A percentile compares a stretch with the other conserved stretches of the same genome.
Conservation (phyloP, 2,888 invertebrate species). For the Colostygia pectinataria region DNA sequence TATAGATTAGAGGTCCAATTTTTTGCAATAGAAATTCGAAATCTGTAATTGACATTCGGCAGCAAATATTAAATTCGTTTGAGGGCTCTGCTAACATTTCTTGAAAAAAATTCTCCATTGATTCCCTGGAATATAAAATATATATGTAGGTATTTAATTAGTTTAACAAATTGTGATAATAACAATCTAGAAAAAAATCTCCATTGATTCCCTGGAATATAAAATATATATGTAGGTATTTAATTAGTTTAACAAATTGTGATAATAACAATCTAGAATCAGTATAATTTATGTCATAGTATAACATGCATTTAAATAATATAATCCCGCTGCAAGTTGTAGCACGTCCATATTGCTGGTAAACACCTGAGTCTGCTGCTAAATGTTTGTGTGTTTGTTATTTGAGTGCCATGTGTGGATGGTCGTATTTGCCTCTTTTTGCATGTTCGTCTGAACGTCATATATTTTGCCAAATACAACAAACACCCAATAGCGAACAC, state of each 20-base stretch:
- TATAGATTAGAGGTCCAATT: constrained; percentile 19
- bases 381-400: constrained; percentile 5
- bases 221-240: too few species aligned
- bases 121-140: not conserved
- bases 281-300: too few species aligned
- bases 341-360: not conserved
- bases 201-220: constrained; percentile 3
- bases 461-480: constrained; percentile 13
- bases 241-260: too few species aligned
- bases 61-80: constrained; percentile 21
- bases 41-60: constrained; percentile 21
- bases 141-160: too few species aligned
- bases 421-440: not conserved
- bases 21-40: constrained; percentile 19
- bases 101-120: constrained; percentile 8
- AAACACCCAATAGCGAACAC: too few species aligned
- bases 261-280: too few species aligned
- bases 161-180: too few species aligned
- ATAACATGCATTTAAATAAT: too few species aligned
- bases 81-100: constrained; percentile 13
- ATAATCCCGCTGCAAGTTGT: not conserved
- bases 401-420: constrained; percentile 2
- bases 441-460: not conserved
- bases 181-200: not conserved
- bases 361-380: not conserved